Evolutionary conservation across 2,888 invertebrate species (phyloP).

Genomic region (Trissonchulus latispiculum): DNA sequence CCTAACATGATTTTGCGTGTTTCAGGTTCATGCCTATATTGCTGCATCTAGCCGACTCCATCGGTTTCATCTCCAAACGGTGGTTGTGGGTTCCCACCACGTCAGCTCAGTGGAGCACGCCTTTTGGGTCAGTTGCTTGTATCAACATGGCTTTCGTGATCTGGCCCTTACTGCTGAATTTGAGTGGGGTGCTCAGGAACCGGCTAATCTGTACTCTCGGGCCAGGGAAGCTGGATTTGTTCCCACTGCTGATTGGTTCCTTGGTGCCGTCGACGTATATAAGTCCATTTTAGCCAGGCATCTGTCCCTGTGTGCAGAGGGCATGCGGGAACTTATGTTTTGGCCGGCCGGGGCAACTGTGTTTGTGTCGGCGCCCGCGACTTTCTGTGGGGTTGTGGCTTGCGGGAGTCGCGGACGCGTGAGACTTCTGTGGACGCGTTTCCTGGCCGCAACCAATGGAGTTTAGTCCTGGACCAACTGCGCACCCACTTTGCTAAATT

Average conservation of each 20-base stretch:
- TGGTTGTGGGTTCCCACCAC: background rate
- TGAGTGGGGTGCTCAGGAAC: background rate
- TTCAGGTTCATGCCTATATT: background rate
- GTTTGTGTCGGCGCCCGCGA: background rate
- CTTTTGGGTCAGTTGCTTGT: background rate
- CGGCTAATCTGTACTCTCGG: background rate
- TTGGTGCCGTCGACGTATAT: background rate
- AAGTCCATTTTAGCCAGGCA: too few species aligned
- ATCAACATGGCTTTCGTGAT: background rate
- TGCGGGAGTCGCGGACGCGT: background rate
- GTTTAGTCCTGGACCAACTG: too few species aligned
- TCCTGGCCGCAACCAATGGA: too few species aligned
- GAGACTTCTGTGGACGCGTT: background rate
- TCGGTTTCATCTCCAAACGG: background rate
- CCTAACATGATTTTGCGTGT: too few species aligned
- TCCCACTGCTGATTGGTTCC: background rate
- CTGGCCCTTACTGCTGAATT: background rate
- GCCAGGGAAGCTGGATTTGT: background rate
- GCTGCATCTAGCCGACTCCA: background rate
- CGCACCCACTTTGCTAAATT: too few species aligned
- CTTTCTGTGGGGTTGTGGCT: background rate
- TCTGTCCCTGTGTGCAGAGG: too few species aligned
- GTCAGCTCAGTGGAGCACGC: background rate
- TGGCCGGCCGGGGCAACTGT: too few species aligned
- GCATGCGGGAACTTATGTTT: too few species aligned